Evolutionary conservation across 1,140 invertebrate species (phyloP).

Genomic region (Hypsibius dujardini): DNA sequence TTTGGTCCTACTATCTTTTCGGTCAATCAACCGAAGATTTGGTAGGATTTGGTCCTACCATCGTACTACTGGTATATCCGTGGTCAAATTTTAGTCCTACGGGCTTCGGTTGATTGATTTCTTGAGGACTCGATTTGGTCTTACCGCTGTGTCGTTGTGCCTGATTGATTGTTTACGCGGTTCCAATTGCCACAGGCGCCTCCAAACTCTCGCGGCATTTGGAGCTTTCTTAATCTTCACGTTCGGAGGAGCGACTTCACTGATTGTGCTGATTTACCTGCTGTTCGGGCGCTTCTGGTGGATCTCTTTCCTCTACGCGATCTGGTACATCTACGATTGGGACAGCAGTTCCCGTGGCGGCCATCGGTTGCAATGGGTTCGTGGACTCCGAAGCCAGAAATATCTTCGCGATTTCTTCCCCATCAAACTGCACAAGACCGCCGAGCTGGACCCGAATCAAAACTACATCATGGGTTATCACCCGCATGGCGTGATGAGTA

Average conservation of each 20-base stretch:
- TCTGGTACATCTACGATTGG: constrained; percentile 28
- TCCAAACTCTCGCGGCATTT: not conserved
- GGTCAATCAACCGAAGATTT: no score
- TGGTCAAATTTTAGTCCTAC: no score
- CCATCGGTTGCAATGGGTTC: constrained; percentile 23
- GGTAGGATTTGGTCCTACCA: no score
- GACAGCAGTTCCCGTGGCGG: constrained; percentile 26
- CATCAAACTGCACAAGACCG: constrained; percentile 34
- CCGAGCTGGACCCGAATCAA: constrained; percentile 33
- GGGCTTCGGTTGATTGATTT: no score
- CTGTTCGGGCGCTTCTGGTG: constrained; percentile 22
- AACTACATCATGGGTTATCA: constrained; percentile 37
- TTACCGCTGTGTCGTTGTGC: no score
- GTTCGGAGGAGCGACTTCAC: constrained; percentile 1
- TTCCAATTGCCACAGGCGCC: no score
- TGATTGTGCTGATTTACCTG: not conserved
- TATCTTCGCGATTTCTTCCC: constrained; percentile 33
- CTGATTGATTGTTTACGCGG: no score
- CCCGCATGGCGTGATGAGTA: constrained; percentile 31
- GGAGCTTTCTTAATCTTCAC: constrained; percentile 15
- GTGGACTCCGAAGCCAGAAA: not conserved
- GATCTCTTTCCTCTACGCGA: constrained; percentile 22
- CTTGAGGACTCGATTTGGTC: no score
- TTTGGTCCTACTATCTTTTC: no score
- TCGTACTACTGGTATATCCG: no score